Base-by-base conservation (phyloP, 2,797 vertebrate genomes). In the Avahi laniger region DNA sequence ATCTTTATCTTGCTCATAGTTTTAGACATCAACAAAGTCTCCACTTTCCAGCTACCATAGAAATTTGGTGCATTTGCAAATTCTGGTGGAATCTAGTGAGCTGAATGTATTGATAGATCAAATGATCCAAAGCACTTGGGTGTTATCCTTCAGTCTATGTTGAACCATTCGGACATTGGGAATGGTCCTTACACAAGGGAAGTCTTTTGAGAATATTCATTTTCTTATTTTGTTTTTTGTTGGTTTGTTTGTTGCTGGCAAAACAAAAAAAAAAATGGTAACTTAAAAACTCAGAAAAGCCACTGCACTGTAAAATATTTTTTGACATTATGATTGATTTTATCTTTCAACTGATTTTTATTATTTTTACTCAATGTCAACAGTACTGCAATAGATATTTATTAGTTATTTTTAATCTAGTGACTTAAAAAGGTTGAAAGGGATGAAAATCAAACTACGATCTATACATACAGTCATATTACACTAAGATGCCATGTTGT, bases 381-480 rank as follows among this genome's bases (percentile, higher is more conserved):
- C 67, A 95, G 61, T 88, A 97, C 86, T 96, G 94, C 92, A 97
- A 0, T 89, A 96, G 81, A 67, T 95, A 92, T n/a, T 97, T 97
- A 95, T 97, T 95, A 96, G 78, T 96, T 97, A 91, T 87, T 95
- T 97, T 96, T 94, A 97, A 87, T 88, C 91, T 96, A 89, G 94
- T 98, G 26, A 94, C 59, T 89, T 90, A 57, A 78, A 85, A 97
- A 96, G 88, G 90, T 93, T 7, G 28, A 97, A 97, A 95, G 82
- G 96, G 97, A 97, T 97, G 94, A 98, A 97, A 96, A 57, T 92
- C 96, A 97, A 96, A 94, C 84, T 76, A 52, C 92, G 83, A 4
- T 93, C 91, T 57, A 84, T 79, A 95, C 50, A 79, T 89, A 95
- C 89, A 97, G 82, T 97, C 93, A 96, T 97, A 98, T 96, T 97